Evolutionary conservation across 2,797 vertebrate species (phyloP).

Genomic region (Fringilla coelebs): DNA sequence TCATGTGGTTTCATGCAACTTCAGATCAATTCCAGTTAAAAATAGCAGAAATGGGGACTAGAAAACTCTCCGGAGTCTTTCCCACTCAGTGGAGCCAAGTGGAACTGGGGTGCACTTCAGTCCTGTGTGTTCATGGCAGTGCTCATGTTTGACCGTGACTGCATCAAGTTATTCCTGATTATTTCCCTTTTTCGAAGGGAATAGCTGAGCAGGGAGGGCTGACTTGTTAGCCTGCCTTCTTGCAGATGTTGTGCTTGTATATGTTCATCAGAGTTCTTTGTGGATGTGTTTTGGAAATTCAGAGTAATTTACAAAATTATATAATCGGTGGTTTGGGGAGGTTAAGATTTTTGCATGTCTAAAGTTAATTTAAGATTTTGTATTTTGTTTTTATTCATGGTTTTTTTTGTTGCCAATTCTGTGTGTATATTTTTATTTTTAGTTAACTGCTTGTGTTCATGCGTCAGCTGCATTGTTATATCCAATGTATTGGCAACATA

Average conservation of each 20-base stretch:
- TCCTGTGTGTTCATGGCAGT: background rate
- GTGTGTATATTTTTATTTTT: slow-evolving; percentile 56
- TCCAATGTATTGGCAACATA: slow-evolving; percentile 99
- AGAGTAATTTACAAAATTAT: background rate
- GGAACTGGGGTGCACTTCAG: background rate
- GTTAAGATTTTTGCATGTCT: background rate
- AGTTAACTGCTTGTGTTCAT: slow-evolving; percentile 98
- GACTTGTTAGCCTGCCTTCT: background rate
- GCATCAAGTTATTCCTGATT: background rate
- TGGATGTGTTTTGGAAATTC: background rate
- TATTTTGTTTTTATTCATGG: background rate
- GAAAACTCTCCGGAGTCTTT: background rate
- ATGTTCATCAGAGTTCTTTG: background rate
- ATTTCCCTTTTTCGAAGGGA: background rate
- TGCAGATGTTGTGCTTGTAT: background rate
- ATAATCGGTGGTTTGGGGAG: background rate
- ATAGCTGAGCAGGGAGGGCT: background rate
- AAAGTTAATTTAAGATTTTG: background rate
- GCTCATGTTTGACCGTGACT: background rate
- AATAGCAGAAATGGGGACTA: background rate
- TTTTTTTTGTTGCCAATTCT: slow-evolving; percentile 43
- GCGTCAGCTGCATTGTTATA: slow-evolving; percentile 93
- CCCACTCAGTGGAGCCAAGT: accelerated
- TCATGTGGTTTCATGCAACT: background rate
- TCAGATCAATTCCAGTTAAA: background rate